Percentiles rank a stretch among this genome's conserved stretches.
phyloP scores from a whole-genome alignment of 1,140 invertebrate species.

The Drosophila miranda region DNA sequence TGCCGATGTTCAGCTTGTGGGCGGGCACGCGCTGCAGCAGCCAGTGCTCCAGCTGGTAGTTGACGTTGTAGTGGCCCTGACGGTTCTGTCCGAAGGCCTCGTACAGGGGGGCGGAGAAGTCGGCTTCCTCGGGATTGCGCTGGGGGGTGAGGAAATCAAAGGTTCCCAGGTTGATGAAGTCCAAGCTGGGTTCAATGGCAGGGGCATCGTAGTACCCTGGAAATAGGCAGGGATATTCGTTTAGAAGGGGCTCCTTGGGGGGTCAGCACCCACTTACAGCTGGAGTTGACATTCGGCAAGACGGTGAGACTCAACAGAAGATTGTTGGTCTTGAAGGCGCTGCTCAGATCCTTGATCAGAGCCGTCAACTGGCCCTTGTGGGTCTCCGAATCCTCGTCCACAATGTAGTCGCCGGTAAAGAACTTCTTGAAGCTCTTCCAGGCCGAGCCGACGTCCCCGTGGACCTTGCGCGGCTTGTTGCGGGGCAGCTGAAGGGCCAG shows the following conservation, averaged over 20 bases:
- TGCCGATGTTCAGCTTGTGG: constrained; percentile 91
- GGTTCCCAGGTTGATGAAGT: constrained; percentile 90
- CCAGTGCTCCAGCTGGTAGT: constrained; percentile 86
- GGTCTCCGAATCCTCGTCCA: constrained; percentile 89
- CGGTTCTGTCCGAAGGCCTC: constrained; percentile 85
- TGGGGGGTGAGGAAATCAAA: constrained; percentile 91
- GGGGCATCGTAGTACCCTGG: constrained; percentile 91
- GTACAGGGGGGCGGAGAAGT: constrained; percentile 88
- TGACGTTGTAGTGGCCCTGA: constrained; percentile 86
- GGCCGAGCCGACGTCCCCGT: constrained; percentile 85
- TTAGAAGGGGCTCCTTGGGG: neutral
- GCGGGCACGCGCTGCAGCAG: constrained; percentile 86
- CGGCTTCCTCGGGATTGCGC: constrained; percentile 89
- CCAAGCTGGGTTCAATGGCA: constrained; percentile 87
- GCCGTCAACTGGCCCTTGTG: constrained; percentile 89
- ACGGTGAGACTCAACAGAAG: constrained; percentile 87
- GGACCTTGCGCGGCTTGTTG: constrained; percentile 89
- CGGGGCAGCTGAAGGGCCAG: constrained; percentile 92
- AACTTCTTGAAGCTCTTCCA: constrained; percentile 90
- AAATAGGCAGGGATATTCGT: constrained; percentile 83
- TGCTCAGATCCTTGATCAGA: constrained; percentile 88
- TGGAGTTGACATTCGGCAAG: constrained; percentile 89
- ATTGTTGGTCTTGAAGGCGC: constrained; percentile 85
- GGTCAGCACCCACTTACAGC: constrained; percentile 83
- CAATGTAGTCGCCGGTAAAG: constrained; percentile 86